Evolutionary conservation across 2,888 invertebrate species (phyloP).

Genomic region (Metacarcinus magister): DNA sequence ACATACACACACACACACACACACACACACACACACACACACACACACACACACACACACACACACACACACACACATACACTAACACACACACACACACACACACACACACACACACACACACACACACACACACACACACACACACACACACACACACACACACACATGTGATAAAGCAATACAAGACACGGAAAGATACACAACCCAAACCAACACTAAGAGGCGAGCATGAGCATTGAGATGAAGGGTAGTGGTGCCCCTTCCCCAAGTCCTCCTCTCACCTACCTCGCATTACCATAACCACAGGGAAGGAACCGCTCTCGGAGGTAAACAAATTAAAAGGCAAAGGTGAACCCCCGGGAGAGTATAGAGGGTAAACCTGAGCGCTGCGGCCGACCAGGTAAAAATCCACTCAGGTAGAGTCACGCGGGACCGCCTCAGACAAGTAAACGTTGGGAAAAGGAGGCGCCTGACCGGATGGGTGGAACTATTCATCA

Average conservation of each 20-base stretch:
- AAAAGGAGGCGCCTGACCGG: background rate
- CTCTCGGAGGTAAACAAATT: constrained; percentile 45
- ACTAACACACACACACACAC: no score
- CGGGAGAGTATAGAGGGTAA: background rate
- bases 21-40: no score
- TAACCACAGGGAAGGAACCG: constrained; percentile 30
- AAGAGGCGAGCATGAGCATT: background rate
- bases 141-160: constrained; percentile 5
- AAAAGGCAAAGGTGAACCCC: constrained; percentile 31
- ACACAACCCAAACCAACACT: background rate
- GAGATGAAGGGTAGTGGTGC: background rate
- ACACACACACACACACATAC: no score
- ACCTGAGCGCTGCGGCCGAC: background rate
- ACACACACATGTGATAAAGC: constrained; percentile 29
- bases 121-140: constrained; percentile 45
- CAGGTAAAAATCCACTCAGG: background rate
- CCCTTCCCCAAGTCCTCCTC: background rate
- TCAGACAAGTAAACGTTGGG: background rate
- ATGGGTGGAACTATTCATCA: background rate
- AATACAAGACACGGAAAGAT: background rate
- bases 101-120: background rate
- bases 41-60: no score
- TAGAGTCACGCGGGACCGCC: background rate
- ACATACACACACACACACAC: no score
- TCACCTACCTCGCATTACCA: constrained; percentile 29